Percentiles rank a stretch among this genome's conserved stretches.
Evolutionary conservation across 1,140 invertebrate genomes (phyloP).

Genomic region (Pemphigus obesinymphae): DNA sequence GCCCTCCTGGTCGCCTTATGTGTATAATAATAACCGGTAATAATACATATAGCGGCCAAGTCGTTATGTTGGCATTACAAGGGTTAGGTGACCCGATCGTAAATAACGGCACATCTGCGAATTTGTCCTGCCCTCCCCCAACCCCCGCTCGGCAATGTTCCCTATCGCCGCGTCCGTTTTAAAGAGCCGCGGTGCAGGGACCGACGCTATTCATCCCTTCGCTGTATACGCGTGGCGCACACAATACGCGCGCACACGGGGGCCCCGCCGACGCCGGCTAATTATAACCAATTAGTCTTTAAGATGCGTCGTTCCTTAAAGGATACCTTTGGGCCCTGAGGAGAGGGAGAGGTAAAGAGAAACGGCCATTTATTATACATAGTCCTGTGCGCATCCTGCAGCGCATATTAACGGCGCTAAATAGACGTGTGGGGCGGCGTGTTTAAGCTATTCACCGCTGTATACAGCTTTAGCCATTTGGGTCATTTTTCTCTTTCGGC

Average conservation of each 20-base stretch:
- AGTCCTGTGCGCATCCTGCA: background rate
- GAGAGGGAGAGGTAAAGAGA: background rate
- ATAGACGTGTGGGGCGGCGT: background rate
- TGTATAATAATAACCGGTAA: conserved; percentile 40
- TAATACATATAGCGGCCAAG: conserved; percentile 38
- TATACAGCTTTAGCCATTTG: background rate
- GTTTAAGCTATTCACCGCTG: background rate
- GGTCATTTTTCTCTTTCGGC: background rate
- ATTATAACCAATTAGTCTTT: conserved; percentile 42
- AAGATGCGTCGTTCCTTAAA: conserved; percentile 13
- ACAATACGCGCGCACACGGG: conserved; percentile 13
- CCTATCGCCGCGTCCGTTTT: background rate
- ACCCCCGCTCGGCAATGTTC: background rate
- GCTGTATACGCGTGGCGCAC: background rate
- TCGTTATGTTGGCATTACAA: conserved; percentile 42
- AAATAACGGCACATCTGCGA: conserved; percentile 41
- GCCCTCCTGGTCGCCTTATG: conserved; percentile 15
- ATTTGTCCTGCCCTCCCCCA: background rate
- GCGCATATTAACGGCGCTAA: conserved; percentile 16
- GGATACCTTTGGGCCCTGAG: background rate
- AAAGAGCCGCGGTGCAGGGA: background rate
- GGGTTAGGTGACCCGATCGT: conserved; percentile 42
- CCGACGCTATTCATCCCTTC: conserved; percentile 27
- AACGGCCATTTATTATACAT: conserved; percentile 8
- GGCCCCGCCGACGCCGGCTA: conserved; percentile 3